Evolutionary conservation across 1,140 invertebrate species (phyloP).

Genomic region (Drosophila neocordata): DNA sequence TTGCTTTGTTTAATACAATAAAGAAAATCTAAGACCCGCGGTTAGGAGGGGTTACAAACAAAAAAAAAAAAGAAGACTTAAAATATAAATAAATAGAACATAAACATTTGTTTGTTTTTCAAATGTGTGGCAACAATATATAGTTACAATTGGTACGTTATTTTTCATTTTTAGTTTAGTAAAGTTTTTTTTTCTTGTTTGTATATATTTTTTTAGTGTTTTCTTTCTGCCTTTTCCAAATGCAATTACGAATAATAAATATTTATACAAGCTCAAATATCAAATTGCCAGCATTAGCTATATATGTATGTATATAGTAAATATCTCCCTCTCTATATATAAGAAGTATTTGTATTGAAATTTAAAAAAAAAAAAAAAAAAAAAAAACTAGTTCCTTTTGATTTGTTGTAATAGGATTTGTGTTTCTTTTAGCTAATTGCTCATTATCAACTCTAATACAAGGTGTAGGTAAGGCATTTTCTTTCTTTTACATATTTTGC

Average conservation of each 20-base stretch:
- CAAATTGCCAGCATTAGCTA: conserved; percentile 28
- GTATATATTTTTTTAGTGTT: conserved; percentile 27
- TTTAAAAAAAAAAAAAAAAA: background rate
- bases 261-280: conserved; percentile 69
- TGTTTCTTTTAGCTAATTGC: conserved; percentile 45
- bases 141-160: conserved; percentile 68
- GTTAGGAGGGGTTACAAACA: conserved; percentile 59
- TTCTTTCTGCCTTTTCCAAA: conserved; percentile 61
- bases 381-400: conserved; percentile 45
- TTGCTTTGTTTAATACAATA: conserved; percentile 43
- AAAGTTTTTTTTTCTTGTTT: conserved; percentile 19
- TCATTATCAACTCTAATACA: conserved; percentile 63
- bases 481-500: conserved; percentile 31
- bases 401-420: conserved; percentile 46
- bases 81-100: conserved; percentile 80
- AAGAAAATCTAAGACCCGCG: conserved; percentile 59
- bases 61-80: conserved; percentile 50
- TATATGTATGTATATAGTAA: background rate
- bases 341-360: conserved; percentile 29
- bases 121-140: conserved; percentile 71
- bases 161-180: conserved; percentile 43
- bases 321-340: conserved; percentile 15
- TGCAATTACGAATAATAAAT: conserved; percentile 79
- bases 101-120: conserved; percentile 55
- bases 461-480: conserved; percentile 66